Percentiles rank a stretch among this genome's conserved stretches.
These are phyloP conservation scores for Fissipunctia ypsillon DNA, from an alignment of 2,888 invertebrate genomes.

Conservation along the genomic window DNA sequence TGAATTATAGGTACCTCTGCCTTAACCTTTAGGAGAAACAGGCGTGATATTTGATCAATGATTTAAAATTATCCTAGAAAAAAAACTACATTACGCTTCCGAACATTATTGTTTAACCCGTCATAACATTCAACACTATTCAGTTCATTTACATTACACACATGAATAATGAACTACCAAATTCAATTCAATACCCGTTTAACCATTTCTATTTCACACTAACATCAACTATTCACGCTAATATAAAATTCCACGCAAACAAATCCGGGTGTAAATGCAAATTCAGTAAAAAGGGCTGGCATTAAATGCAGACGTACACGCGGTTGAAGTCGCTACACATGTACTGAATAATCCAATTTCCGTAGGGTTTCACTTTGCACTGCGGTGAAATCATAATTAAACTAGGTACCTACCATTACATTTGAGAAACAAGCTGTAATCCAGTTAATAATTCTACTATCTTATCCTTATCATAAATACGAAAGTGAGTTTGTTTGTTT, in stretches of 20 bases:
- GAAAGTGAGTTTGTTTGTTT: neutral
- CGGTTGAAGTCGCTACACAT: slow-evolving; percentile 33
- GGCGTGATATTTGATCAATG: neutral
- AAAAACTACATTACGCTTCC: neutral
- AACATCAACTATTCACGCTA: slow-evolving; percentile 46
- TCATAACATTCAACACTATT: neutral
- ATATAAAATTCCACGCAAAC: slow-evolving; percentile 56
- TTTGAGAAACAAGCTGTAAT: neutral
- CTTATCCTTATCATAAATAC: neutral
- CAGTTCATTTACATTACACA: slow-evolving; percentile 19
- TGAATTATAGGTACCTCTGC: neutral
- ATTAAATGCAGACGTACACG: slow-evolving; percentile 48
- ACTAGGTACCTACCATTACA: slow-evolving; percentile 25
- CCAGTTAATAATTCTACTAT: neutral
- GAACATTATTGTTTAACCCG: neutral
- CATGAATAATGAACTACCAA: slow-evolving; percentile 17
- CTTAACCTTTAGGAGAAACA: neutral
- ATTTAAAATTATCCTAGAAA: neutral
- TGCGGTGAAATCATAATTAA: slow-evolving; percentile 46
- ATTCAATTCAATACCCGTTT: slow-evolving; percentile 31
- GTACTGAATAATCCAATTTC: slow-evolving; percentile 62
- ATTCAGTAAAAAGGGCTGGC: slow-evolving; percentile 45
- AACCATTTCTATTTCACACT: slow-evolving; percentile 54
- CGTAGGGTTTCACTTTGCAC: slow-evolving; percentile 60
- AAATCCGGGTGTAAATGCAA: slow-evolving; percentile 51